Evolutionary conservation across 2,113 vertebrate genomes (phyloP).

Genomic region (Variabilichromis moorii): DNA sequence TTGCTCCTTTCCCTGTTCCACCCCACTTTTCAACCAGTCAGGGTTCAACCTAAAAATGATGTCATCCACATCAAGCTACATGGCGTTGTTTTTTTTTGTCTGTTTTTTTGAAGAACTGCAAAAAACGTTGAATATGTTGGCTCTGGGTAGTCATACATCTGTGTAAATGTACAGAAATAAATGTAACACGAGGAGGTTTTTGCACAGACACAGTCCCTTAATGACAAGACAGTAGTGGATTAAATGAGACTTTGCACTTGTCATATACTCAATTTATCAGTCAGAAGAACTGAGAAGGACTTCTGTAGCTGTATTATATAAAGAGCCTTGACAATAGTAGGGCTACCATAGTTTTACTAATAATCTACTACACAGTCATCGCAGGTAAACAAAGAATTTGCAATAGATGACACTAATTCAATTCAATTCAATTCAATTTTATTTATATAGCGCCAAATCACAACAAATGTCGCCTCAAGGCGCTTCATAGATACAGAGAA

Average conservation of each 20-base stretch:
- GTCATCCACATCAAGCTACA: neutral
- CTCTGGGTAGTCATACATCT: neutral
- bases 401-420: conserved; percentile 4
- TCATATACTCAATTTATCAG: neutral
- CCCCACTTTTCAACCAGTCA: neutral
- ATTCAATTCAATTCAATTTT: no score
- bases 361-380: neutral
- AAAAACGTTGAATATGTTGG: neutral
- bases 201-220: neutral
- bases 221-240: neutral
- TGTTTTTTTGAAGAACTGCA: neutral
- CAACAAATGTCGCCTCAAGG: no score
- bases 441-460: no score
- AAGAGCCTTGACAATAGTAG: neutral
- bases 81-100: accelerated
- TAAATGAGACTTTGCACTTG: neutral
- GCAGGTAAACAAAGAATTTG: neutral
- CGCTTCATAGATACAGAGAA: no score
- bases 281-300: neutral
- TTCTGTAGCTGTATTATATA: neutral
- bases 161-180: neutral
- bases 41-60: neutral
- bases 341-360: neutral
- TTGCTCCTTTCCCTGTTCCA: neutral
- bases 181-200: neutral